phyloP scores from a whole-genome alignment of 2,888 invertebrate genomes.

The Phengaris alcon region DNA sequence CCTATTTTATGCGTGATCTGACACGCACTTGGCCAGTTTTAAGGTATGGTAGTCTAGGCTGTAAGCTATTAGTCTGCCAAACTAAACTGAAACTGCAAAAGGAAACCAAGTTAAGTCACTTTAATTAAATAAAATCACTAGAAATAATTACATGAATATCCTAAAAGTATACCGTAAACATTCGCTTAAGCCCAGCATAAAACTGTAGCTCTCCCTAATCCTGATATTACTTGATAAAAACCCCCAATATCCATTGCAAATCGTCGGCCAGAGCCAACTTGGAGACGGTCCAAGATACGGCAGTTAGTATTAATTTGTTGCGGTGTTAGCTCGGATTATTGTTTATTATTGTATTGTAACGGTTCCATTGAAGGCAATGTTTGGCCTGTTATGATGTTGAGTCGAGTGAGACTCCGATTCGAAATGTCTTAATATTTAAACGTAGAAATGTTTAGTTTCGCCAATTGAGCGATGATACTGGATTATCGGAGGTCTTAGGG shows the following conservation, averaged over 20 bases:
- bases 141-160: background rate
- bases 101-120: background rate
- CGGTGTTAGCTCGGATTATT: slow-evolving; percentile 34
- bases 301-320: slow-evolving; percentile 38
- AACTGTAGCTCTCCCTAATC: slow-evolving; percentile 31
- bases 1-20: no score
- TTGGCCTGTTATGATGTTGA: background rate
- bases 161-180: slow-evolving; percentile 7
- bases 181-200: slow-evolving; percentile 24
- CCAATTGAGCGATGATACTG: no score
- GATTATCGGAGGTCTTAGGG: no score
- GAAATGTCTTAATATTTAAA: no score
- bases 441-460: no score
- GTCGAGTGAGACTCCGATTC: no score
- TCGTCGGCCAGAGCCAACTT: slow-evolving; percentile 37
- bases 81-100: background rate
- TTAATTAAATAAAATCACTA: background rate
- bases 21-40: no score
- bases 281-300: slow-evolving; percentile 37
- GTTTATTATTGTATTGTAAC: slow-evolving; percentile 30
- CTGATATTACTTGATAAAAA: slow-evolving; percentile 36
- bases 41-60: no score
- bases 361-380: background rate
- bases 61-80: no score
- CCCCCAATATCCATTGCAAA: slow-evolving; percentile 35